Conservation (phyloP, 53 echinoderm and acorn worm genomes). For the Luidia sarsii region DNA sequence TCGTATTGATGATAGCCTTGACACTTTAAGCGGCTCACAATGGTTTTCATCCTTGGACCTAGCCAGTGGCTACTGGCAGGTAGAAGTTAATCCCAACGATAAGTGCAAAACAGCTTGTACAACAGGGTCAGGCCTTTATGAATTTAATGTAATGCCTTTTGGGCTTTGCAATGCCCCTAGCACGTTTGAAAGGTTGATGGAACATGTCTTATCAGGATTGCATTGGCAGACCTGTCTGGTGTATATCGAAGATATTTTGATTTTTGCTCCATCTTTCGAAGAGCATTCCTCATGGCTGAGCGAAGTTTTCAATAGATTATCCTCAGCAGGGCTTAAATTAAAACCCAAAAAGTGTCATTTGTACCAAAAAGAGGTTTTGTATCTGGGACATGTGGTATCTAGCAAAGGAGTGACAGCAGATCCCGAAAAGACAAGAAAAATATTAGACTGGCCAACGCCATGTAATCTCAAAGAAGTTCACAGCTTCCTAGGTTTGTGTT, state of each 20-base stretch:
- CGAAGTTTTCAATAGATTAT: slow-evolving; percentile 21
- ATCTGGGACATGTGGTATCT: slow-evolving; percentile 53
- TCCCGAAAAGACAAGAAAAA: slow-evolving; percentile 30
- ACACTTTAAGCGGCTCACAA: slow-evolving; percentile 28
- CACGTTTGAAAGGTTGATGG: slow-evolving; percentile 61
- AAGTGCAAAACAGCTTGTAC: slow-evolving; percentile 52
- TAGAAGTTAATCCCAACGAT: slow-evolving; percentile 17
- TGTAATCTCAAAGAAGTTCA: slow-evolving; percentile 41
- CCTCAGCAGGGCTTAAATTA: slow-evolving; percentile 37
- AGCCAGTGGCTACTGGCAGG: slow-evolving; percentile 58
- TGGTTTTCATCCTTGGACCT: slow-evolving; percentile 61
- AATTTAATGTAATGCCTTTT: slow-evolving; percentile 43
- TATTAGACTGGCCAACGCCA: slow-evolving; percentile 31
- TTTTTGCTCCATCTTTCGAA: slow-evolving; percentile 48
- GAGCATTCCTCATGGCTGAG: slow-evolving; percentile 21
- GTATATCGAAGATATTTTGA: slow-evolving; percentile 50
- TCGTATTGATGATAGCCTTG: slow-evolving; percentile 53
- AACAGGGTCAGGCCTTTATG: slow-evolving; percentile 26
- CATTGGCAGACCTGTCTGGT: slow-evolving; percentile 58
- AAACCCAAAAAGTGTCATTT: slow-evolving; percentile 45
- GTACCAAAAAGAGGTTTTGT: slow-evolving; percentile 27
- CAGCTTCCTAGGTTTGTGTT: slow-evolving; percentile 17
- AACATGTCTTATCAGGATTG: slow-evolving; percentile 23
- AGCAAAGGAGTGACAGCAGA: slow-evolving; percentile 17
- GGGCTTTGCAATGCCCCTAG: slow-evolving; percentile 33